Conservation (phyloP, 2,888 invertebrate genomes). For the Tanytarsus gracilentus region DNA sequence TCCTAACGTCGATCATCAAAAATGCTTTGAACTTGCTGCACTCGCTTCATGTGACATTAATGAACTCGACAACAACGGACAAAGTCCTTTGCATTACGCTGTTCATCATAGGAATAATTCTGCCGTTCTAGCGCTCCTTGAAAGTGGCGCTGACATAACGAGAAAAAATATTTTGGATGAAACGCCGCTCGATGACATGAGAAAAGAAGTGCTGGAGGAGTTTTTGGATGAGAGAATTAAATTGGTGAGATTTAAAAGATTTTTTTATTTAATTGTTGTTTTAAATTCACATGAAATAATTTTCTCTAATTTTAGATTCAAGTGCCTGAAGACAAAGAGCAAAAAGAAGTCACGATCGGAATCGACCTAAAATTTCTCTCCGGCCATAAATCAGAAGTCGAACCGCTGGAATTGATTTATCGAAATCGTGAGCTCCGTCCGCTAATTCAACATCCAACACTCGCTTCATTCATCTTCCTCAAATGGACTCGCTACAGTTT, state of each 20-base stretch:
- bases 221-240: not conserved
- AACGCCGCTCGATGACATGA: not conserved
- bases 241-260: no score
- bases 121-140: not conserved
- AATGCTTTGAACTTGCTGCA: constrained; percentile 10
- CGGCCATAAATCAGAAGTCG: constrained; percentile 49
- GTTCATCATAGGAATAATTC: not conserved
- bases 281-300: no score
- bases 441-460: constrained; percentile 66
- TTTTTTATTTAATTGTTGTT: no score
- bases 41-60: not conserved
- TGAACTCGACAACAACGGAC: not conserved
- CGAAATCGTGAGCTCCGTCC: constrained; percentile 56
- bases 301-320: no score
- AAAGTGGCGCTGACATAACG: not conserved
- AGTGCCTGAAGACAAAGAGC: not conserved
- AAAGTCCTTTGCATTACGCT: not conserved
- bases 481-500: constrained; percentile 72
- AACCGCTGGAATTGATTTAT: constrained; percentile 63
- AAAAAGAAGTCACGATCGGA: not conserved
- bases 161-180: not conserved
- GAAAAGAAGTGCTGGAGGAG: not conserved
- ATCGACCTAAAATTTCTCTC: not conserved
- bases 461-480: constrained; percentile 68
- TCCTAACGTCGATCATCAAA: not conserved